Conservation (phyloP, 2,113 vertebrate genomes). For the Scopus umbretta region DNA sequence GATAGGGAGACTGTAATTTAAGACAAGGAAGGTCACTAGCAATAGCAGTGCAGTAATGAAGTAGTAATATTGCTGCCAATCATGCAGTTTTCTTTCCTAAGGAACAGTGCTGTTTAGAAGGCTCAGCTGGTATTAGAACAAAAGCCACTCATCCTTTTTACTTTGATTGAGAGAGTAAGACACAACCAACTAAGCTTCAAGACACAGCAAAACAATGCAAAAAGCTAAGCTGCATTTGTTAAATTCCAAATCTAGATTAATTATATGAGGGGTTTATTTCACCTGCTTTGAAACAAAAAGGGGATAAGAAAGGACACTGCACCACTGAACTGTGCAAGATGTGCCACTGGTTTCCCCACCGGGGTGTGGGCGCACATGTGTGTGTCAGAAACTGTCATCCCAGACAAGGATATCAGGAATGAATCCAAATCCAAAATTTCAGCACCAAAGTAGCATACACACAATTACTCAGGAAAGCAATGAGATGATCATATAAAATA, state of each 20-base stretch:
- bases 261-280: neutral
- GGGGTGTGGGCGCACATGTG: neutral
- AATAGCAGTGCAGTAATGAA: neutral
- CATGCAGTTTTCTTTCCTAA: neutral
- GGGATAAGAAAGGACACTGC: neutral
- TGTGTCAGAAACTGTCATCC: neutral
- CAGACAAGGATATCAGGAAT: neutral
- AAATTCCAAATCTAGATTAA: neutral
- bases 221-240: neutral
- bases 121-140: neutral
- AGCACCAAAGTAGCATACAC: neutral
- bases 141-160: neutral
- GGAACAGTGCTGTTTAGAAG: neutral
- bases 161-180: neutral
- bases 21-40: neutral
- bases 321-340: neutral
- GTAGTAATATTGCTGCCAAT: neutral
- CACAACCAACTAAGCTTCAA: neutral
- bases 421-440: neutral
- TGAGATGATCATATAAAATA: neutral
- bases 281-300: neutral
- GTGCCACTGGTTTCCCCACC: neutral
- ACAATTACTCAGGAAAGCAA: neutral
- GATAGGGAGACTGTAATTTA: neutral
- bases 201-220: neutral